Evolutionary conservation across 2,113 vertebrate genomes (phyloP), one percentile per base, ranked within the genome.

Genomic region (Pelvicachromis taeniatus): DNA sequence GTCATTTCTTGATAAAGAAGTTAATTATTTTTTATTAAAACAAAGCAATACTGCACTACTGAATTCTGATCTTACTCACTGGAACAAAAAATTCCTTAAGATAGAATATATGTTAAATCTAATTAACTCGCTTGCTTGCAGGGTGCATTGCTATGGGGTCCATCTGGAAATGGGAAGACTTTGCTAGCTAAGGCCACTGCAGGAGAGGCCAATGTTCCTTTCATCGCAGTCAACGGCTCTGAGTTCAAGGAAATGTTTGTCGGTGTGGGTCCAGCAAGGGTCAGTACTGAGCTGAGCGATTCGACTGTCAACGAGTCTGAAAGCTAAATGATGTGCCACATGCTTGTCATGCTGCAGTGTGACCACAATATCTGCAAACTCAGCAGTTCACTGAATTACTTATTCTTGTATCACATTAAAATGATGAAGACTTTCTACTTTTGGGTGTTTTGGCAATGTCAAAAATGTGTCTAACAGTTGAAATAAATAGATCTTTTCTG

Each of bases 161-260:
- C 98, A 82, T 98, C 98, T 35, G 99, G 99, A 59, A 99, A 98
- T n/a, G 99, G 99, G 19, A 99, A 99, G 93, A 99, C 98, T 1
- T 95, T 99, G 80, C 85, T 99, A n/a, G 98, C 98, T 23, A 99
- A 99, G 93, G 98, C 98, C 54, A 99, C 98, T 11, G 98, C 98
- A 0, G 98, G 98, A 87, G 98, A 99, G 91, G 98, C 98, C 56
- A 96, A 97, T 0, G 98, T 99, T 17, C 98, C 98, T 7, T 99
- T 99, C 91, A 99, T 99, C 91, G 98, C 97, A 0, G 98, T 99
- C 61, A 99, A 97, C 0, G 98, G 98, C 84, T 99, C 99, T 0
- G 99, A 99, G 91, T 99, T 99, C 92, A 95, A 98, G 40, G 99
- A 99, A 95, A 98, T 99, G 97, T 99, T 98, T 94, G 98, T 98